Conservation (phyloP, 2,888 invertebrate species). For the Lamellibrachia columna region DNA sequence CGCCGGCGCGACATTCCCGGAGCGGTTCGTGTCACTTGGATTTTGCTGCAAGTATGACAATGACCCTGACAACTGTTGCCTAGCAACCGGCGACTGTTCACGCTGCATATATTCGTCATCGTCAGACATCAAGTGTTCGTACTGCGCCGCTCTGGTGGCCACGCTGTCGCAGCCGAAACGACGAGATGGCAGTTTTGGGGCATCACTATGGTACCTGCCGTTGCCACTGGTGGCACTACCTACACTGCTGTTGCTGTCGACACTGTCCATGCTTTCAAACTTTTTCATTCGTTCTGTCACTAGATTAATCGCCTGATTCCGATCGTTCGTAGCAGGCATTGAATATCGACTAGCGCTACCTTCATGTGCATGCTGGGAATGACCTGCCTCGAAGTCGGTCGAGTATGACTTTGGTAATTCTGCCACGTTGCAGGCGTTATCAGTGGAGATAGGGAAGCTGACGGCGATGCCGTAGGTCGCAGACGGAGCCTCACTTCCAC, state of each 20-base stretch:
- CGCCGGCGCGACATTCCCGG: slow-evolving; percentile 31
- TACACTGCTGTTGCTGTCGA: slow-evolving; percentile 20
- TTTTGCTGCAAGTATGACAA: slow-evolving; percentile 20
- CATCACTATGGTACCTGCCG: slow-evolving; percentile 16
- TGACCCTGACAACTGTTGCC: slow-evolving; percentile 23
- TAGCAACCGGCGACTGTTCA: slow-evolving; percentile 24
- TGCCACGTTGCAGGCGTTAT: background rate
- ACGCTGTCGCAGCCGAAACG: slow-evolving; percentile 50
- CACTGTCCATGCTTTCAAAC: slow-evolving; percentile 36
- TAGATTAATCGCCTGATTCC: slow-evolving; percentile 28
- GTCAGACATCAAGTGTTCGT: slow-evolving; percentile 48
- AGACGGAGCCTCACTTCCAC: background rate
- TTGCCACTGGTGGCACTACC: background rate
- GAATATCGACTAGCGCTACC: slow-evolving; percentile 7
- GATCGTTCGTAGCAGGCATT: slow-evolving; percentile 20
- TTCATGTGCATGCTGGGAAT: background rate
- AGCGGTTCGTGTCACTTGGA: slow-evolving; percentile 17
- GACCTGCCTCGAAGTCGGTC: slow-evolving; percentile 1
- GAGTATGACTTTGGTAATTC: background rate
- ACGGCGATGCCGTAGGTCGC: background rate
- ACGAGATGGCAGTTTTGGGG: background rate
- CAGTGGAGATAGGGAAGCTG: background rate
- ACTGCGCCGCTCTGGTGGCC: slow-evolving; percentile 58
- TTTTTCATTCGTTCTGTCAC: slow-evolving; percentile 38
- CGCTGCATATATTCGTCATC: slow-evolving; percentile 19